Base-by-base conservation (phyloP, 2,888 invertebrate genomes). In the Meteorus colon region DNA sequence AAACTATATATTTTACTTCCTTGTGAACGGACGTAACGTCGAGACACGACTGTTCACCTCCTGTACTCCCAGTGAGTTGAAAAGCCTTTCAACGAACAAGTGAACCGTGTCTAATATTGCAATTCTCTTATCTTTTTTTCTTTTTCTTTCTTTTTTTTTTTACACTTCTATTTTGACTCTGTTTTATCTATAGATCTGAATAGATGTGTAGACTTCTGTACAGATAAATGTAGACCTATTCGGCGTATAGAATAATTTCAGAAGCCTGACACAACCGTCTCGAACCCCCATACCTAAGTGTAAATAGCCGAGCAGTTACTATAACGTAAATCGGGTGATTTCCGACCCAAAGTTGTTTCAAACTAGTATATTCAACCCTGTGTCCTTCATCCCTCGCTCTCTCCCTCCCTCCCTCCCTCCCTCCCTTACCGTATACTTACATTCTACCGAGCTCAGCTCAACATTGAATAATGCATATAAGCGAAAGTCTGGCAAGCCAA, bases 381-480 rank as follows among this genome's bases (percentile, higher is more conserved):
- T 75, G 67, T 76, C 29, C 51, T 31, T 41, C 19, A 27, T 14
- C 34, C 24, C 24, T 24, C 24, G 1, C 24, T 24, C 24, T 24
- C 24, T 24, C 24, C 24, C 24, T 24, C 24, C 24, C 67, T 55
- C 45, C 60, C 24, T 24, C 24, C 24, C 24, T 24, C 24, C 24
- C 67, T 55, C 45, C 60, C 51, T 34, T 16, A 14, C 73, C 69
- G 45, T 10, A 19, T 55, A 62, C 16, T 41, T 12, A 19, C 24
- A 24, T 67, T 68, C 70, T 67, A 55, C 66, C 45, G 34, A 65
- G 69, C 51, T 63, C 60, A 55, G 75, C 68, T 75, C 75, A 78
- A 78, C 71, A 78, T 80, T 84, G 84, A 84, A 84, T 84, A 84
- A 84, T 84, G 80, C 82, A 84, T 55, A 55, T 82, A 78, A 77